phyloP scores from a whole-genome alignment of 2,797 vertebrate genomes.

The Mergus octosetaceus region DNA sequence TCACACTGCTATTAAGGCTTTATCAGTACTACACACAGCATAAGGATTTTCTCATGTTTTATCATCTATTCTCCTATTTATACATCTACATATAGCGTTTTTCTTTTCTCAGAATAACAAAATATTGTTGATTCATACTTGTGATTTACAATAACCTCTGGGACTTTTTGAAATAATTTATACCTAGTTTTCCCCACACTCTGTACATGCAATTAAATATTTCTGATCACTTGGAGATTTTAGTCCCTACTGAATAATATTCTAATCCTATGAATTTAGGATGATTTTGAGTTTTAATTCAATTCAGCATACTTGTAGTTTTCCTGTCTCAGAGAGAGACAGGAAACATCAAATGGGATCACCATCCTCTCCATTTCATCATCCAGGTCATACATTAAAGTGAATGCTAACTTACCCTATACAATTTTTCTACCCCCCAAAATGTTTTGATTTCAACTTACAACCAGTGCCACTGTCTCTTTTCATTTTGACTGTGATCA shows the following conservation, averaged over 20 bases:
- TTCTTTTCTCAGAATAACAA: not conserved
- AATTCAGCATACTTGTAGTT: no score
- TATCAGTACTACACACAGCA: not conserved
- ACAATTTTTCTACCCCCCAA: not conserved
- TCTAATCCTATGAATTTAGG: not conserved
- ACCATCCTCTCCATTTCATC: not conserved
- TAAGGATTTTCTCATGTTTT: not conserved
- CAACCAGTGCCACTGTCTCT: not conserved
- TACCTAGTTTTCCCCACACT: not conserved
- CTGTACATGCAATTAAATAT: not conserved
- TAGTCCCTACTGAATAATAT: not conserved
- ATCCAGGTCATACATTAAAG: not conserved
- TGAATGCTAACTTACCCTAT: not conserved
- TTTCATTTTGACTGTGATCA: not conserved
- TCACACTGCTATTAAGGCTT: not conserved
- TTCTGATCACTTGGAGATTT: not conserved
- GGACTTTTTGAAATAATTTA: not conserved
- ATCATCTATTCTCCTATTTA: no score
- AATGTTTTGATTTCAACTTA: not conserved
- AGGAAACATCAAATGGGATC: not conserved
- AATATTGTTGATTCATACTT: not conserved
- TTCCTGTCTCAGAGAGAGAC: not conserved
- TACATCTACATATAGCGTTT: not conserved
- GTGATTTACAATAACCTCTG: not conserved
- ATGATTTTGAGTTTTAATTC: not conserved